A percentile compares a stretch with the other conserved stretches of the same genome.
Evolutionary conservation across 2,888 invertebrate genomes (phyloP).

Genomic region (Pseudococcus jackbeardsleyi): DNA sequence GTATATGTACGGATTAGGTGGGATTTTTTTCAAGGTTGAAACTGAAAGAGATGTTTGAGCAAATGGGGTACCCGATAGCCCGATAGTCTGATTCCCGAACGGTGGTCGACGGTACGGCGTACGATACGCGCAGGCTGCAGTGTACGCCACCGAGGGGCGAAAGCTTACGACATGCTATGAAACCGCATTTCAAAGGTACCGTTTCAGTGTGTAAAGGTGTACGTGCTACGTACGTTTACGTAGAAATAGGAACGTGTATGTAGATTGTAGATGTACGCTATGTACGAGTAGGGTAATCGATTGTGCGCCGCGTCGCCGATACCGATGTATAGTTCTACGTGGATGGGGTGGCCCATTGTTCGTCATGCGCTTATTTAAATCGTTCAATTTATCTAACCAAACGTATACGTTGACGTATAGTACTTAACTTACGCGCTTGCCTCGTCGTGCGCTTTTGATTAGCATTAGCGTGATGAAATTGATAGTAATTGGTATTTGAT

Average conservation of each 20-base stretch:
- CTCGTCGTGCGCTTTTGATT: neutral
- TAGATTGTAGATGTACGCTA: too few relatives aligned
- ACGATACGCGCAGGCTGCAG: too few relatives aligned
- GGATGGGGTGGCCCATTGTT: neutral
- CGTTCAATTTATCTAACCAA: neutral
- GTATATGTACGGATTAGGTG: neutral
- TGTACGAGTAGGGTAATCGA: too few relatives aligned
- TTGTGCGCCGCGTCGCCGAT: too few relatives aligned
- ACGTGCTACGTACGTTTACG: neutral
- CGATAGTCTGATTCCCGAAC: too few relatives aligned
- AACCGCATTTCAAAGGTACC: neutral
- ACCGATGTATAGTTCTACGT: neutral
- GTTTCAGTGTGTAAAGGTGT: neutral
- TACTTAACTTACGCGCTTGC: neutral
- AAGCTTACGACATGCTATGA: neutral
- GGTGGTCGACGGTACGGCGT: too few relatives aligned
- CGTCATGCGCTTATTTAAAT: neutral
- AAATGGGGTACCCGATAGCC: neutral
- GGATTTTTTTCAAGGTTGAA: neutral
- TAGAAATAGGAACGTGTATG: neutral
- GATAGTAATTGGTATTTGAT: neutral
- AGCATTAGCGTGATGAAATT: neutral
- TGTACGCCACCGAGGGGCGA: too few relatives aligned
- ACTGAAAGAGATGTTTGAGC: neutral
- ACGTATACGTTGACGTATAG: neutral